Evolutionary conservation across 35 echinoderm and acorn worm genomes (phyloP), one percentile per base, ranked within the genome.

Genomic region (Apostichopus japonicus): DNA sequence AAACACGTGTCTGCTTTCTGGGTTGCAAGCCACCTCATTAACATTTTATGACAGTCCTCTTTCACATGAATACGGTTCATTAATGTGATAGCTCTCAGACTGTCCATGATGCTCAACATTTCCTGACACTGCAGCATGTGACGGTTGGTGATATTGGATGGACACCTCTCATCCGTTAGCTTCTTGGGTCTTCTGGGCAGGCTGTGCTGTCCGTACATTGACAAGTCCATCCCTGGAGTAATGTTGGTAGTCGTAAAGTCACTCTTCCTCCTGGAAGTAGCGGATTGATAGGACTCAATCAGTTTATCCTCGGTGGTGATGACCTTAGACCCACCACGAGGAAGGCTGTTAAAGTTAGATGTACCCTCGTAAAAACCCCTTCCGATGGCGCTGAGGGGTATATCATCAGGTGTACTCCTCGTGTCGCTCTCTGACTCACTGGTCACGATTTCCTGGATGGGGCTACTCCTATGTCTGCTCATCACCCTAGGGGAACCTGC

Each of bases 81-180:
- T 19, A 91, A 65, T 15, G 90, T 78, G 14, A 91, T 53, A 44
- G 90, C 90, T 58, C 90, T 54, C 8, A 91, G 19, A 16, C 90
- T 73, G 14, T 91, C 90, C 90, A 91, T 78, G 8, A 91, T 58
- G n/a, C 76, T 91, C 52, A 91, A 72, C 71, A 91, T 77, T 6
- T 91, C 90, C 55, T 91, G 90, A 10, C 90, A 91, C 51, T 91
- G 90, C n/a, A 91, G 6, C 90, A 91, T 91, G 72, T 91, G 90
- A n/a, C 54, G 71, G 53, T 55, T 91, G 75, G 90, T 91, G 72
- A 91, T 33, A 19, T 91, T 91, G 7, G 90, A 91, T 24, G 90
- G 90, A 52, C 90, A 91, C 52, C 53, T 91, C 11, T 91, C 90
- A 16, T 91, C 90, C 8, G 8, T 19, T 17, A 56, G 54, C 76